phyloP scores from a whole-genome alignment of 2,888 invertebrate species.

The Lacanobia wlatinum region DNA sequence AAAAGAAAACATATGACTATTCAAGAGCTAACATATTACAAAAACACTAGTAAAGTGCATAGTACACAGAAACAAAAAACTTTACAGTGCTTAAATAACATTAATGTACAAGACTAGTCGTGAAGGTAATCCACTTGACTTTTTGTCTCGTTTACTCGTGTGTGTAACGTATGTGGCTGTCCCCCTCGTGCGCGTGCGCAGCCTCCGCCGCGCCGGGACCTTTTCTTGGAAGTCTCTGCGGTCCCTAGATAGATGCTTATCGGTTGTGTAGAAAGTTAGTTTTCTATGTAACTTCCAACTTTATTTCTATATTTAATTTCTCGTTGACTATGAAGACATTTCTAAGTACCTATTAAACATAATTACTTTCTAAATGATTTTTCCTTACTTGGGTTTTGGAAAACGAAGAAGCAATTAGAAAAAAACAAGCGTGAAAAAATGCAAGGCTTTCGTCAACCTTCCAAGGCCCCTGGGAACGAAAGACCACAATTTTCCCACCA shows the following conservation, averaged over 20 bases:
- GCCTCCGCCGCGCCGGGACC: constrained; percentile 76
- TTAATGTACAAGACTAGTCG: constrained; percentile 73
- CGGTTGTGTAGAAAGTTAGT: constrained; percentile 73
- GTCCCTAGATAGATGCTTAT: constrained; percentile 75
- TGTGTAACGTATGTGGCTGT: constrained; percentile 53
- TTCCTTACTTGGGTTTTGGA: not conserved
- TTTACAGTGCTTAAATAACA: constrained; percentile 75
- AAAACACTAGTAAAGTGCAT: constrained; percentile 64
- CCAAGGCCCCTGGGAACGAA: not conserved
- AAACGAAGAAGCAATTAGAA: not conserved
- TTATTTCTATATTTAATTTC: constrained; percentile 43
- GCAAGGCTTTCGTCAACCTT: not conserved
- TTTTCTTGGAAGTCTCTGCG: constrained; percentile 81
- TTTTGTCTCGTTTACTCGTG: constrained; percentile 68
- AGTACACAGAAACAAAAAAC: constrained; percentile 69
- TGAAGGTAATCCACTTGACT: constrained; percentile 83
- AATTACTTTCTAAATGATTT: constrained; percentile 12
- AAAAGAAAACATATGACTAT: constrained; percentile 25
- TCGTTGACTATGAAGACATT: constrained; percentile 9
- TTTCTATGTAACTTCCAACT: constrained; percentile 73
- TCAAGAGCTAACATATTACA: constrained; percentile 59
- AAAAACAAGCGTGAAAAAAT: not conserved
- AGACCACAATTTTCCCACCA: not conserved
- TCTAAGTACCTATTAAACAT: not conserved
- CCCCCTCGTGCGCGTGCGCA: constrained; percentile 70